Conservation (phyloP, 2,113 vertebrate genomes). For the Ciconia maguari region DNA sequence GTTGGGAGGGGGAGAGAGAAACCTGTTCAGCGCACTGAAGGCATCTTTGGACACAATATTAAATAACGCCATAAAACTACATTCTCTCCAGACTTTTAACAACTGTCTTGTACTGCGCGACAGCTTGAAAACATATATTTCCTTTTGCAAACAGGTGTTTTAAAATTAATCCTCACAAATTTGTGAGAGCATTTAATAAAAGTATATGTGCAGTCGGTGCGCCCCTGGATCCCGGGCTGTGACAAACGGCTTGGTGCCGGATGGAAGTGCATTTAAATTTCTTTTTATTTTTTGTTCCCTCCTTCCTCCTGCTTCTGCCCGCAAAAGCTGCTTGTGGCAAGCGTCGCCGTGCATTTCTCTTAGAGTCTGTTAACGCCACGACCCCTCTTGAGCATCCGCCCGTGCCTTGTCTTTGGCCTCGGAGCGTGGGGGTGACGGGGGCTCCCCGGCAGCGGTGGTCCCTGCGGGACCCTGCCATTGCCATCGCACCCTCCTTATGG, state of each 20-base stretch:
- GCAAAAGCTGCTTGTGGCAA: not conserved
- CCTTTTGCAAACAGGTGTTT: not conserved
- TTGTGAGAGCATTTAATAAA: not conserved
- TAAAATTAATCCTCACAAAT: conserved; percentile 25
- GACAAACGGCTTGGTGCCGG: not conserved
- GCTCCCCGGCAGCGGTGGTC: not conserved
- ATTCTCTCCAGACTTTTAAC: conserved; percentile 46
- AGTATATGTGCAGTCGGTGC: not conserved
- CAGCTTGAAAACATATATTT: not conserved
- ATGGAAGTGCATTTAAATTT: not conserved
- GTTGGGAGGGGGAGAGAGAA: not conserved
- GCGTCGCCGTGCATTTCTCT: accelerated
- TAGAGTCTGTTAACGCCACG: not conserved
- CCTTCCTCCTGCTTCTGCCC: not conserved
- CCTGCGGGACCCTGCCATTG: not conserved
- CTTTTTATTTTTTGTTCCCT: not conserved
- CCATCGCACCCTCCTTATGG: not conserved
- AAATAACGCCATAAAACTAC: conserved; percentile 8
- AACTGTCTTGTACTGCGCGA: not conserved
- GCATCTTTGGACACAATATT: conserved; percentile 45
- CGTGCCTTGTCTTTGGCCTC: accelerated
- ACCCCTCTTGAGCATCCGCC: not conserved
- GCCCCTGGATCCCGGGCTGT: not conserved
- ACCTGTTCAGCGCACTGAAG: not conserved
- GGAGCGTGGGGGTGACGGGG: not conserved